Percentiles rank a stretch among this genome's conserved stretches.
phyloP scores from a whole-genome alignment of 2,797 vertebrate genomes.

The Coranthus polyacanthus region DNA sequence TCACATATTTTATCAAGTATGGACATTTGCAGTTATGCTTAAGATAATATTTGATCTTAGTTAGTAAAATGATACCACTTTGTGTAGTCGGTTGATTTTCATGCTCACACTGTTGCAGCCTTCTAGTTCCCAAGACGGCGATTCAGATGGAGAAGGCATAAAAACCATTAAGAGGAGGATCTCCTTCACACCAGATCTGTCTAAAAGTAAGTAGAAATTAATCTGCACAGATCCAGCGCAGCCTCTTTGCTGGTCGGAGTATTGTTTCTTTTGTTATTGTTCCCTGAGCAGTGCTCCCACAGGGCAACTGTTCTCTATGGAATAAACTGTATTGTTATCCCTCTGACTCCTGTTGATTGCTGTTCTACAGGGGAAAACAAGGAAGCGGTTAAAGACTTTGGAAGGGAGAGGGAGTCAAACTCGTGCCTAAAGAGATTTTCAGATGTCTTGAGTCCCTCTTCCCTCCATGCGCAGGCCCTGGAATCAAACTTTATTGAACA shows the following conservation, averaged over 20 bases:
- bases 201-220: slow-evolving; percentile 90
- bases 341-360: slow-evolving; percentile 67
- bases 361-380: slow-evolving; percentile 76
- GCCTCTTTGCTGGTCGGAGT: slow-evolving; percentile 15
- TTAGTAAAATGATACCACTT: too few relatives aligned
- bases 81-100: background rate
- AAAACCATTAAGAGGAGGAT: slow-evolving; percentile 90
- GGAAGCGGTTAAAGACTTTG: slow-evolving; percentile 82
- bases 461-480: slow-evolving; percentile 79
- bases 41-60: too few relatives aligned
- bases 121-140: slow-evolving; percentile 83
- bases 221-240: background rate
- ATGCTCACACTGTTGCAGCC: slow-evolving; percentile 77
- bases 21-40: too few relatives aligned
- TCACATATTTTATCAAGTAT: too few relatives aligned
- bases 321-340: slow-evolving; percentile 59
- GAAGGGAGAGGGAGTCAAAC: slow-evolving; percentile 82
- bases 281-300: slow-evolving; percentile 27
- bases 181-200: slow-evolving; percentile 91
- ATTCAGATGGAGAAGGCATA: slow-evolving; percentile 87
- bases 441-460: slow-evolving; percentile 85
- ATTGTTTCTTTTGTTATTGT: slow-evolving; percentile 58
- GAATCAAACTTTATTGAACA: slow-evolving; percentile 81
- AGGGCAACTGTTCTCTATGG: slow-evolving; percentile 35
- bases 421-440: slow-evolving; percentile 88